Base-by-base conservation (phyloP, 2,888 invertebrate genomes). In the Heliconius cydno region DNA sequence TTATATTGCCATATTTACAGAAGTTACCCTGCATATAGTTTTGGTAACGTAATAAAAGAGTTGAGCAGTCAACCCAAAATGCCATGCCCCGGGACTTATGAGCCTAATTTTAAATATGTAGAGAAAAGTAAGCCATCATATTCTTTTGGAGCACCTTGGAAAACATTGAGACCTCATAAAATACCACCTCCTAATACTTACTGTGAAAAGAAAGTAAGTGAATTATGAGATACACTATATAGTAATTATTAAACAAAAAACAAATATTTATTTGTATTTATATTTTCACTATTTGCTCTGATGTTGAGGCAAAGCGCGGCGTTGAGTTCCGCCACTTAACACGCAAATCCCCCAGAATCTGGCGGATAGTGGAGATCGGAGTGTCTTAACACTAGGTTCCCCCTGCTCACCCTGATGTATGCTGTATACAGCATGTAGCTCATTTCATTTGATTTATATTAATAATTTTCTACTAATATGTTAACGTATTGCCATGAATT, bases 151-250 rank as follows among this genome's bases (percentile, higher is more conserved):
- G 84, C 82, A 2, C 86, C 87, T 25, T 88, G 83, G 84, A 88
- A 85, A 81, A 81, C 78, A 9, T 6, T 82, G 4, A 84, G 81
- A 73, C 85, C 84, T 25, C 79, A 82, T 9, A 84, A 84, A 66
- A 80, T 82, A 30, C 94, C 94, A 22, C 85, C 92, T 1, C 92
- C 93, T 1, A 92, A 92, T 83, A 84, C 86, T 2, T 93, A 94
- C 83, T 94, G 93, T 84, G 89, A 92, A 83, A 92, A 91, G 87
- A 93, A 91, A 92, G 94, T 93, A 87, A 83, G 80, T 70, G 5
- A 65, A 65, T 25, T 65, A 2, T 52, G 41, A 28, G 52, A 25
- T 65, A 25, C 28, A 60, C 13, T 34, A 60, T 60, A 25, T 28
- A 57, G 13, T 38, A 71, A 25, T 41, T 71, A 52, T 52, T 19